These are phyloP conservation scores for Ichneumon xanthorius DNA, from an alignment of 2,888 invertebrate genomes.

Conservation along the genomic window DNA sequence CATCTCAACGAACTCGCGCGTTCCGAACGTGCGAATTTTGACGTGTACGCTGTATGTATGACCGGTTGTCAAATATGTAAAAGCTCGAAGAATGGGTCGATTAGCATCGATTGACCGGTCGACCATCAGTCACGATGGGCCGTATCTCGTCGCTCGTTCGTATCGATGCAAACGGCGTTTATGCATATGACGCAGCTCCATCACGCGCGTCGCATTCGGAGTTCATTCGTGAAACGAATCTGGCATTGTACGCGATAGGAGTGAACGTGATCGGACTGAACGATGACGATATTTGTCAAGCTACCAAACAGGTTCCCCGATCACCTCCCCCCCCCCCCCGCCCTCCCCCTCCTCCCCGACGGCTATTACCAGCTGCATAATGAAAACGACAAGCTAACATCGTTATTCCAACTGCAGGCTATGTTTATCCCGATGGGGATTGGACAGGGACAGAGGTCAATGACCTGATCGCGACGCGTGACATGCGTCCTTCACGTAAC, in stretches of 20 bases:
- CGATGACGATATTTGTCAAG: conserved; percentile 49
- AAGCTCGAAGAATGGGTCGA: background rate
- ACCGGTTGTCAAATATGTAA: background rate
- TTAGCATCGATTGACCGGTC: conserved; percentile 1
- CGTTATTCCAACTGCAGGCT: conserved; percentile 8
- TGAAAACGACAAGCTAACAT: conserved; percentile 35
- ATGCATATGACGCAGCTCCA: conserved; percentile 58
- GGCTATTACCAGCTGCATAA: conserved; percentile 9
- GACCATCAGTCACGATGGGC: background rate
- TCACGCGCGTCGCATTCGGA: conserved; percentile 50
- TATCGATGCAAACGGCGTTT: conserved; percentile 56
- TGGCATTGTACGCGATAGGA: conserved; percentile 57
- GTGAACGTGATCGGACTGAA: conserved; percentile 25
- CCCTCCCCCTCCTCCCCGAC: background rate
- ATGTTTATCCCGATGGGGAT: conserved; percentile 16
- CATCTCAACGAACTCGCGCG: background rate
- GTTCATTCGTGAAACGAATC: conserved; percentile 54
- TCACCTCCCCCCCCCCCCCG: background rate
- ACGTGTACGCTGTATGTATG: background rate
- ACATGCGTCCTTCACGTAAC: background rate
- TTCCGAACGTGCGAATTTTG: background rate
- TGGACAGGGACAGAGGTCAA: background rate
- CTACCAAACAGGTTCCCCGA: conserved; percentile 36
- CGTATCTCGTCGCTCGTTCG: conserved; percentile 43
- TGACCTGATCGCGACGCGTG: background rate